Conservation (phyloP, 2,113 vertebrate genomes). For the Dissostichus mawsoni region DNA sequence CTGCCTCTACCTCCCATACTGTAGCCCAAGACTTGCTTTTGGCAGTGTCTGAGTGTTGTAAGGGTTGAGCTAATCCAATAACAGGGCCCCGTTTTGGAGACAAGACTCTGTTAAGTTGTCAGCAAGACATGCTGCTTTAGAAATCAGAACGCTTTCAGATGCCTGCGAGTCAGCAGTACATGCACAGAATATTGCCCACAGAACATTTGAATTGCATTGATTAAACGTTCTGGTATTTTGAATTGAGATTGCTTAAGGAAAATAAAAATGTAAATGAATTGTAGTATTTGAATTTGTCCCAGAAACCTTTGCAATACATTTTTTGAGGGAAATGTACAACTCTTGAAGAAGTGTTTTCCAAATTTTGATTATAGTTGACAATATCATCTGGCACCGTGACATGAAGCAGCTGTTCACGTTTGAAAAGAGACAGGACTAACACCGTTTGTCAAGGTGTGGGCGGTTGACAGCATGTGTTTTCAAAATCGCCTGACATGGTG, state of each 20-base stretch:
- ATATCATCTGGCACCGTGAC: no score
- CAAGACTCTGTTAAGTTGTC: slow-evolving; percentile 66
- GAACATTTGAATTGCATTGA: slow-evolving; percentile 34
- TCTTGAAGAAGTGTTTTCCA: no score
- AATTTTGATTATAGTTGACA: no score
- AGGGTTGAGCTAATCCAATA: slow-evolving; percentile 71
- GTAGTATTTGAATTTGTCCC: not conserved
- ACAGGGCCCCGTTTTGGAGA: slow-evolving; percentile 49
- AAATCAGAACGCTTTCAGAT: slow-evolving; percentile 49
- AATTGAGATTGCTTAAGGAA: not conserved
- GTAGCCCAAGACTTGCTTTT: slow-evolving; percentile 25
- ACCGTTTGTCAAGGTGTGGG: no score
- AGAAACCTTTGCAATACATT: not conserved
- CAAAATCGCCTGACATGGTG: no score
- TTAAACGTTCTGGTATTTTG: slow-evolving; percentile 5
- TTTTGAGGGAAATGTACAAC: no score
- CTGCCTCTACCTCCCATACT: slow-evolving; percentile 8
- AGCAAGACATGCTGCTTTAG: slow-evolving; percentile 52
- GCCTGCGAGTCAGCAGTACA: slow-evolving; percentile 61
- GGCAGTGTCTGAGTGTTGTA: slow-evolving; percentile 45
- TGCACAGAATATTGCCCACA: slow-evolving; percentile 35
- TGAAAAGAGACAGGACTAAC: no score
- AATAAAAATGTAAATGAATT: not conserved
- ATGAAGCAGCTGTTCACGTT: no score
- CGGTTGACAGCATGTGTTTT: no score